These are phyloP conservation scores for Drosophila acutilabella DNA, from an alignment of 2,888 invertebrate species.

Conservation along the genomic window DNA sequence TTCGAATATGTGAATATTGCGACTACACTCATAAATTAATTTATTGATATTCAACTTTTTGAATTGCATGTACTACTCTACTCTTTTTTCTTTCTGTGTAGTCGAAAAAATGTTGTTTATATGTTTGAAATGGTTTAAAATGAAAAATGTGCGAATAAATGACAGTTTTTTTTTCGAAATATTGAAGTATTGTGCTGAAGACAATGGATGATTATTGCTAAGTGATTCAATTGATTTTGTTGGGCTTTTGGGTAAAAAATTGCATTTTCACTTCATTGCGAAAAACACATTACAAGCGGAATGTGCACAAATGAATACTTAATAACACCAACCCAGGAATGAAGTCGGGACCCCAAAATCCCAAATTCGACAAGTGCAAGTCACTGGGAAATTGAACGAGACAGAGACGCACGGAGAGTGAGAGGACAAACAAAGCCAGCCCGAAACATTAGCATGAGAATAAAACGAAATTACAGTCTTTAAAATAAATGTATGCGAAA, in stretches of 20 bases:
- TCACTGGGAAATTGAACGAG: slow-evolving; percentile 28
- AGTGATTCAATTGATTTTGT: slow-evolving; percentile 28
- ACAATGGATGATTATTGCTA: slow-evolving; percentile 8
- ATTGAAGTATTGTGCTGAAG: slow-evolving; percentile 12
- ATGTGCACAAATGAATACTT: slow-evolving; percentile 74
- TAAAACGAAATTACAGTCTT: slow-evolving; percentile 78
- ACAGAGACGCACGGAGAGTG: slow-evolving; percentile 1
- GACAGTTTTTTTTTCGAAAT: slow-evolving; percentile 13
- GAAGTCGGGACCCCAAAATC: slow-evolving; percentile 35
- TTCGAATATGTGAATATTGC: slow-evolving; percentile 3
- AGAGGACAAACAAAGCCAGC: slow-evolving; percentile 21
- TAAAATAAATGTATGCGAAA: slow-evolving; percentile 79
- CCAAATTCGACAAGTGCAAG: slow-evolving; percentile 56
- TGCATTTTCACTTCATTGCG: slow-evolving; percentile 53
- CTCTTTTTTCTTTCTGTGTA: slow-evolving; percentile 12
- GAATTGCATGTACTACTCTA: slow-evolving; percentile 21
- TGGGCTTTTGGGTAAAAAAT: slow-evolving; percentile 36
- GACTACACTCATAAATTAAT: slow-evolving; percentile 35
- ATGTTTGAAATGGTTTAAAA: slow-evolving; percentile 4
- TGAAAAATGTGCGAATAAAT: not conserved
- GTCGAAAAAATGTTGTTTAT: slow-evolving; percentile 8
- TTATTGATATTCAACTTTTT: slow-evolving; percentile 64
- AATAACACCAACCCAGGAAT: slow-evolving; percentile 48
- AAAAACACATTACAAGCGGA: slow-evolving; percentile 52
- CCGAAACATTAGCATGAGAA: slow-evolving; percentile 70